A percentile compares a stretch with the other conserved stretches of the same genome.
Conservation (phyloP, 2,797 vertebrate genomes). For the Hipposideros larvatus region DNA sequence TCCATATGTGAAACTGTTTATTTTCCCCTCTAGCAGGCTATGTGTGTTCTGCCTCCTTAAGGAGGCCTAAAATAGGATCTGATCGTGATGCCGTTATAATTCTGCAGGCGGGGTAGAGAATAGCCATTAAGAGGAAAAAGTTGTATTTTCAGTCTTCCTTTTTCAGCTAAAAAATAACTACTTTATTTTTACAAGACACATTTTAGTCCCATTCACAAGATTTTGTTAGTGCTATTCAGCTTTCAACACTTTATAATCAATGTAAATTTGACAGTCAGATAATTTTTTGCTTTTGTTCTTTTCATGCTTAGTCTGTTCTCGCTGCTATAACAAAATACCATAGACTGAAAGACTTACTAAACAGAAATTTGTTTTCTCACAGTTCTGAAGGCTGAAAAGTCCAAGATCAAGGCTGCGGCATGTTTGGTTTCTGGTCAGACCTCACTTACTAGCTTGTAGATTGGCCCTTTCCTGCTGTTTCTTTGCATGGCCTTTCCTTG, state of each 20-base stretch:
- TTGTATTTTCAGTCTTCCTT: background rate
- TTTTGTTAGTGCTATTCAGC: background rate
- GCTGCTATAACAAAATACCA: background rate
- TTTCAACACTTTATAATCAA: background rate
- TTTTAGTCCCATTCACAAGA: slow-evolving; percentile 39
- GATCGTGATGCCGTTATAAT: background rate
- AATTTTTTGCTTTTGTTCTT: background rate
- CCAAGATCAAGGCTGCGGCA: background rate
- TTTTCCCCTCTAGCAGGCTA: background rate
- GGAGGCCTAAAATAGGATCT: background rate
- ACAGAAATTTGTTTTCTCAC: background rate
- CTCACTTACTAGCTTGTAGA: background rate
- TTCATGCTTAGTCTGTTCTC: background rate
- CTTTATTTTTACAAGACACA: background rate
- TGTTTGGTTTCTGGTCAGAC: background rate
- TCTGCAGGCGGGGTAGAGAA: background rate
- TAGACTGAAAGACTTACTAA: background rate
- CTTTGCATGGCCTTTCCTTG: background rate
- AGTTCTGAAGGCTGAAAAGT: background rate
- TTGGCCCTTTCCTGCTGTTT: background rate
- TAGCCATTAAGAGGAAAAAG: background rate
- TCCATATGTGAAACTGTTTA: background rate
- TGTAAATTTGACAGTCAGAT: background rate
- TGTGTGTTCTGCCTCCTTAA: background rate
- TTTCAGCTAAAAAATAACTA: background rate